These are phyloP conservation scores for Tridacna crocea DNA, from an alignment of 2,888 invertebrate genomes.

Conservation along the genomic window DNA sequence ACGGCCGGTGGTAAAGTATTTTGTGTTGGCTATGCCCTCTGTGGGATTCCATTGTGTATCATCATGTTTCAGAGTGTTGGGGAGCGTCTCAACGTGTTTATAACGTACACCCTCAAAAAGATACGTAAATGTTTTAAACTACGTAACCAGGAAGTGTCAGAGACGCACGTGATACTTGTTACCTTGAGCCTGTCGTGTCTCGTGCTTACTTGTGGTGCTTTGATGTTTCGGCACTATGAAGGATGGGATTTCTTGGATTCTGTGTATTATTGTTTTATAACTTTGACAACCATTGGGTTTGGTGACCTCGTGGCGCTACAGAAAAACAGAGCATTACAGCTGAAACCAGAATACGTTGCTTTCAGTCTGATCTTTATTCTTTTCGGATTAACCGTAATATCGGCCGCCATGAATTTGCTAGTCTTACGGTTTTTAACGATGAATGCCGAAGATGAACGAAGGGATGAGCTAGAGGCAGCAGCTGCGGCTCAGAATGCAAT, in stretches of 20 bases:
- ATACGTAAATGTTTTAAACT: slow-evolving; percentile 94
- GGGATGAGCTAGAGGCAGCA: slow-evolving; percentile 96
- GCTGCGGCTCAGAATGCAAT: slow-evolving; percentile 98
- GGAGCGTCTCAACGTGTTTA: slow-evolving; percentile 98
- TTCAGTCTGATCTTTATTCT: slow-evolving; percentile 98
- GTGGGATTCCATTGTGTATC: slow-evolving; percentile 97
- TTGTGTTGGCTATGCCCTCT: slow-evolving; percentile 93
- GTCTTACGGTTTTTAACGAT: slow-evolving; percentile 98
- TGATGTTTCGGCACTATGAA: slow-evolving; percentile 96
- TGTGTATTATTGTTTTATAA: slow-evolving; percentile 99
- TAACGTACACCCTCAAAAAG: slow-evolving; percentile 95
- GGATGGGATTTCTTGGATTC: slow-evolving; percentile 95
- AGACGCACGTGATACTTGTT: slow-evolving; percentile 96
- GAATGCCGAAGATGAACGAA: slow-evolving; percentile 98
- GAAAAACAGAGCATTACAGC: slow-evolving; percentile 97
- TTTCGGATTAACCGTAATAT: slow-evolving; percentile 99
- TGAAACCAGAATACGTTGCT: slow-evolving; percentile 98
- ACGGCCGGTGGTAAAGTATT: slow-evolving; percentile 98
- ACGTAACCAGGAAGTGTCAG: slow-evolving; percentile 89
- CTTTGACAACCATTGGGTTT: slow-evolving; percentile 97
- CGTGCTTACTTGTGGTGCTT: slow-evolving; percentile 97
- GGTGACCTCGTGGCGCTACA: slow-evolving; percentile 99
- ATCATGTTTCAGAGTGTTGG: slow-evolving; percentile 99
- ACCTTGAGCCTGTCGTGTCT: slow-evolving; percentile 91
- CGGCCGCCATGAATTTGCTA: slow-evolving; percentile 98